A percentile compares a stretch with the other conserved stretches of the same genome.
phyloP scores from a whole-genome alignment of 2,888 invertebrate genomes.

The Lathronympha strigana region DNA sequence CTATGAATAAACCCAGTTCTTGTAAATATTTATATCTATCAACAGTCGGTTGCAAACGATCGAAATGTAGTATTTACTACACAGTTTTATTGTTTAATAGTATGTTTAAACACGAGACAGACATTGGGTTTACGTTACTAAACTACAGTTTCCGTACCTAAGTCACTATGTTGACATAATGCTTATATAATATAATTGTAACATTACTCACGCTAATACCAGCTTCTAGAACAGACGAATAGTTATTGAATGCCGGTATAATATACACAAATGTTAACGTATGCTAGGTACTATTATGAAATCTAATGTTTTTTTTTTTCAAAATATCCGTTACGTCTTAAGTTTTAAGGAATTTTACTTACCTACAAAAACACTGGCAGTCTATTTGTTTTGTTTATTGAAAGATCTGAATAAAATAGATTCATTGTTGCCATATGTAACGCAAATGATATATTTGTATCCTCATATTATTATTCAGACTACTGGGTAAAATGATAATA shows the following conservation, averaged over 20 bases:
- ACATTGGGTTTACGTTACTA: not conserved
- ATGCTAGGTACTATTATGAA: too few relatives aligned
- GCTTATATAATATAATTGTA: constrained; percentile 17
- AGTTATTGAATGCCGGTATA: constrained; percentile 12
- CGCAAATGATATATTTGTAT: not conserved
- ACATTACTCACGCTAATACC: constrained; percentile 22
- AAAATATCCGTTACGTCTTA: too few relatives aligned
- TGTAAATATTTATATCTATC: not conserved
- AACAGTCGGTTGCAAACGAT: not conserved
- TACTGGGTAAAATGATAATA: constrained; percentile 8
- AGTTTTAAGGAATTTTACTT: too few relatives aligned
- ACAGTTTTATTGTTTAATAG: not conserved
- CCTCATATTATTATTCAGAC: not conserved
- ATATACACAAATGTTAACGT: too few relatives aligned
- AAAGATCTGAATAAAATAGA: not conserved
- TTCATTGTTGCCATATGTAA: not conserved
- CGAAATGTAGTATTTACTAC: not conserved
- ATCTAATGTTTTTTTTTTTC: too few relatives aligned
- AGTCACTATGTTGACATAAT: constrained; percentile 1
- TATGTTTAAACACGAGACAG: not conserved
- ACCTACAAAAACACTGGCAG: too few relatives aligned
- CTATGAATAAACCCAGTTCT: not conserved
- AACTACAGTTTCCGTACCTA: not conserved
- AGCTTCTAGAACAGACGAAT: constrained; percentile 20
- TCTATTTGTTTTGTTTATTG: not conserved